Conservation (phyloP, 2,113 vertebrate genomes). For the Anser cygnoides region DNA sequence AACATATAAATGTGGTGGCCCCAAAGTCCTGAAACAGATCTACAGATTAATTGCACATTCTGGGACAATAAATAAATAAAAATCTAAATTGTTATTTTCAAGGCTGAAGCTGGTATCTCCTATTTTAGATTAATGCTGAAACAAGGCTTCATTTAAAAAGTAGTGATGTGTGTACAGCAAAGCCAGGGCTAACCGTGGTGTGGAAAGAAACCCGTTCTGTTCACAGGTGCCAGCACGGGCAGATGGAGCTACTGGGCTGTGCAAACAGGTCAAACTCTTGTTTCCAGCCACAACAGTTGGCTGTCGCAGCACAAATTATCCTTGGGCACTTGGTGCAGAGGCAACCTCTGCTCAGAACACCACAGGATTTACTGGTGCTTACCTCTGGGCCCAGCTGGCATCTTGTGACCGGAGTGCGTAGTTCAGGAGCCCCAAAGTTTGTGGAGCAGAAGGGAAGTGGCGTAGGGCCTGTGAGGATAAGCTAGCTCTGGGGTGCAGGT, state of each 20-base stretch:
- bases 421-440: not conserved
- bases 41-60: not conserved
- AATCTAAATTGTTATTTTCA: not conserved
- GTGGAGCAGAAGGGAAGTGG: not conserved
- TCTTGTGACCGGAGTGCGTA: rapidly evolving
- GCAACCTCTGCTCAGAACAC: not conserved
- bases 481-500: not conserved
- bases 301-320: not conserved
- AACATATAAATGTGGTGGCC: not conserved
- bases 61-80: not conserved
- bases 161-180: not conserved
- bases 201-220: not conserved
- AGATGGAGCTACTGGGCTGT: not conserved
- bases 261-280: not conserved
- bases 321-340: not conserved
- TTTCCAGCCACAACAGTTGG: not conserved
- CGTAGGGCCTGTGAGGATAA: not conserved
- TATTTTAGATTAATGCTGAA: not conserved
- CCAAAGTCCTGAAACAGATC: not conserved
- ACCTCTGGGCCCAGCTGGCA: not conserved
- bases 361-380: not conserved
- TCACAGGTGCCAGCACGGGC: rapidly evolving
- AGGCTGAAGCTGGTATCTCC: not conserved
- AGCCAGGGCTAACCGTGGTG: not conserved
- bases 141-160: not conserved